Base-by-base conservation (phyloP, 2,113 vertebrate species). In the Haplotaxodon microlepis region DNA sequence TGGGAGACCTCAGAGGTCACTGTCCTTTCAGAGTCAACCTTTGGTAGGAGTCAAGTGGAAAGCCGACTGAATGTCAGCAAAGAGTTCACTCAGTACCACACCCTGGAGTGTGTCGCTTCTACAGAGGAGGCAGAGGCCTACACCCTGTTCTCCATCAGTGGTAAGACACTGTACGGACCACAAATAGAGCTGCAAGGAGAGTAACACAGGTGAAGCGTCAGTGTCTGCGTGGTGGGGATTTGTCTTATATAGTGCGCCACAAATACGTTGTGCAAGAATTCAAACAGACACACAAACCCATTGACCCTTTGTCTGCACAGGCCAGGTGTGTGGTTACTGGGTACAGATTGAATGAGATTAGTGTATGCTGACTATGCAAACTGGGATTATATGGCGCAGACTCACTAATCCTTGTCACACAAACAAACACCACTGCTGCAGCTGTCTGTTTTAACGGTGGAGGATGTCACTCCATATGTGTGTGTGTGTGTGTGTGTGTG, bases 61-160 rank as follows among this genome's bases (percentile, higher is more conserved):
- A 99, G 98, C 81, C 97, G 97, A 36, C 92, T 99, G 50, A 98
- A 98, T 0, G 95, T 97, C 89, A 98, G 96, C 91, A 93, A 94
- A 54, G 97, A 98, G 90, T 95, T 92, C 7, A 53, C 86, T 2
- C 94, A 95, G 86, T 98, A 96, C 94, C 98, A 98, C 0, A 98
- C 98, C 0, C 94, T 99, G 87, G 98, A 98, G 89, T 99, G 99
- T 85, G 97, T 98, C 93, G 98, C 98, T 31, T 97, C 93, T 57
- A 97, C 97, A 8, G 96, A 96, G 6, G 96, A 97, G 56, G 97
- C 97, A 51, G 97, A 96, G 89, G 98, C 92, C 71, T 98, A 97
- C 87, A 97, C 97, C 36, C 97, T 97, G 87, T 98, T 98, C 96
- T 98, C 97, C 94, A 98, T 99, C 91, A 96, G 96, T 11, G 96